A percentile compares a stretch with the other conserved stretches of the same genome.
phyloP scores from a whole-genome alignment of 2,888 invertebrate species.

The Sinhomidia bicolor region DNA sequence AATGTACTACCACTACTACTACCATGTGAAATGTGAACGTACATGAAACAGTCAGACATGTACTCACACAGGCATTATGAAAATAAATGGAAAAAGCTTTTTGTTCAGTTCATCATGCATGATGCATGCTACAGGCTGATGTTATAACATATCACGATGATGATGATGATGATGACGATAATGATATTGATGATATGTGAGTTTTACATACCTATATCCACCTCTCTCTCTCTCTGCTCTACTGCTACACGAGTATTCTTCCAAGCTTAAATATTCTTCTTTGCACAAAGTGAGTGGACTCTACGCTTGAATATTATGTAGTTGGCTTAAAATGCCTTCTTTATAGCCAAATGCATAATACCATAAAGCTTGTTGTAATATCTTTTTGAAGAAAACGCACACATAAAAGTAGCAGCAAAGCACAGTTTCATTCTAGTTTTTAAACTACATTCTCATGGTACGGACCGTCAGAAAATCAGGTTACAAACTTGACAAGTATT shows the following conservation, averaged over 20 bases:
- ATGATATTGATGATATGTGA: constrained; percentile 54
- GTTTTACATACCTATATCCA: constrained; percentile 34
- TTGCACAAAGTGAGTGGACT: constrained; percentile 12
- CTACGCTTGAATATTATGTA: constrained; percentile 10
- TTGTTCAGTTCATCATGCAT: constrained; percentile 58
- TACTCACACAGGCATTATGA: constrained; percentile 47
- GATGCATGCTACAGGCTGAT: constrained; percentile 51
- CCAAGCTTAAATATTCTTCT: background rate
- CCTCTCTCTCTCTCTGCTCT: background rate
- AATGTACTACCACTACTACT: background rate
- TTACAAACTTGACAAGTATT: background rate
- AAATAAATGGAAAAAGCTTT: constrained; percentile 60
- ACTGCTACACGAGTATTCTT: constrained; percentile 12
- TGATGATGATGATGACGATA: constrained; percentile 44
- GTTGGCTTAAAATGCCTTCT: constrained; percentile 28
- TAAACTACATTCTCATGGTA: no score
- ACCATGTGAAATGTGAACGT: background rate
- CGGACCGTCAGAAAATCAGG: constrained; percentile 23
- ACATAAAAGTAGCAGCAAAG: background rate
- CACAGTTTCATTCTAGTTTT: no score
- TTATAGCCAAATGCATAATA: constrained; percentile 29
- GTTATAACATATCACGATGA: constrained; percentile 47
- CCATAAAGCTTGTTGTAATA: background rate
- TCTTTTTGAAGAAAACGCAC: background rate
- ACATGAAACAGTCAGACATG: constrained; percentile 15